These are phyloP conservation scores for Tauraco hartlaubi DNA, from an alignment of 2,797 vertebrate species.

Conservation along the genomic window DNA sequence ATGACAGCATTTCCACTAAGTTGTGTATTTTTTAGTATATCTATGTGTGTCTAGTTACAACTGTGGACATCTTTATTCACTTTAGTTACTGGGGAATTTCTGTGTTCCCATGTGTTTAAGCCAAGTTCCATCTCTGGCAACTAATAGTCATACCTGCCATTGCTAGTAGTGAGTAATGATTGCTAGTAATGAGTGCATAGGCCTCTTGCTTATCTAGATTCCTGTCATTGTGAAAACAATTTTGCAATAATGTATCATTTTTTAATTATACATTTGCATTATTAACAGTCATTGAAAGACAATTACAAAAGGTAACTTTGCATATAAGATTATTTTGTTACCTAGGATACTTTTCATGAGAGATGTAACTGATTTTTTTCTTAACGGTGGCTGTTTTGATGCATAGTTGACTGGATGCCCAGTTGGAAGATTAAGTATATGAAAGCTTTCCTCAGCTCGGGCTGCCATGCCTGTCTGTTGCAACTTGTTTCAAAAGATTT, in stretches of 20 bases:
- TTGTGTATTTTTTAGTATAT: neutral
- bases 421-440: slow-evolving; percentile 73
- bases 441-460: slow-evolving; percentile 70
- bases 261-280: slow-evolving; percentile 77
- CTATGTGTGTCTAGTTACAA: neutral
- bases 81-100: neutral
- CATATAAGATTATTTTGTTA: slow-evolving; percentile 70
- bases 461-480: slow-evolving; percentile 54
- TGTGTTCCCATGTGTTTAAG: slow-evolving; percentile 14
- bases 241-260: slow-evolving; percentile 25
- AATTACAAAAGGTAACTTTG: slow-evolving; percentile 68
- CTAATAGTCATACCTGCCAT: slow-evolving; percentile 45
- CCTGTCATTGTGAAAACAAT: slow-evolving; percentile 48
- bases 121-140: slow-evolving; percentile 44
- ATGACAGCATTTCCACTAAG: neutral
- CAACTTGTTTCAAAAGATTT: slow-evolving; percentile 72
- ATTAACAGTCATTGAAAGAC: slow-evolving; percentile 87
- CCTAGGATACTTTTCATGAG: slow-evolving; percentile 73
- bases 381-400: slow-evolving; percentile 68
- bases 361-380: slow-evolving; percentile 60
- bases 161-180: slow-evolving; percentile 29
- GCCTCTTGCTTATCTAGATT: slow-evolving; percentile 46
- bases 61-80: neutral
- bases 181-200: neutral
- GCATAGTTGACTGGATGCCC: slow-evolving; percentile 79